Evolutionary conservation across 2,888 invertebrate genomes (phyloP), one percentile per base, ranked within the genome.

Genomic region (Chaetogeoica ovagalla): DNA sequence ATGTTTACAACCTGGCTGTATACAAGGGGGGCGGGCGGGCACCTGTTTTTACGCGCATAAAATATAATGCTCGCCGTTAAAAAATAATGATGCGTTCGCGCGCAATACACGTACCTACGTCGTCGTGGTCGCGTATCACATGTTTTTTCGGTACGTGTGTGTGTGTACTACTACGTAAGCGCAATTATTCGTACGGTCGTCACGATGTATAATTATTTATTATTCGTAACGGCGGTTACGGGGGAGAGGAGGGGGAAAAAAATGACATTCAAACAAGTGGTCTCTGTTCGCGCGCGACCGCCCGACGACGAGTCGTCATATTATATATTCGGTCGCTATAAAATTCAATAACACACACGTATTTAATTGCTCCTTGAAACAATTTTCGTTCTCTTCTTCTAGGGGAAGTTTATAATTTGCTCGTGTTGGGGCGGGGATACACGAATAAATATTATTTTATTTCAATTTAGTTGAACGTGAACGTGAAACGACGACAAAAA

Each of bases 1-100:
- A 71, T 79, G 71, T 79, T 79, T 79, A 79, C 79, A 79, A 79
- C 79, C 71, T 62, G 79, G 79, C 65, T 79, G 63, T 63, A 63
- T 66, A n/a, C n/a, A n/a, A n/a, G n/a, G n/a, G 66, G 62, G 79
- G 48, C 48, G 79, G 79, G 63, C 70, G 62, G 79, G 71, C 79
- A 79, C 79, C 79, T 79, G 79, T 79, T 71, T 39, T 77, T 71
- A 63, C 30, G 71, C 63, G 71, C 63, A 43, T 63, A 65, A 62
- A 77, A 37, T 68, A 55, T 66, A 30, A 15, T 48, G 17, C 23
- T 4, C 4, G 30, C 30, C 30, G 9, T 48, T n/a, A n/a, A n/a
- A n/a, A 48, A 76, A 68, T 48, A 68, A 76, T 30, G 30, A 30
- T 4, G 30, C 30, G 30, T 4, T 1, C 30, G 30, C 57, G 19